phyloP scores from a whole-genome alignment of 2,113 vertebrate genomes.

The Elgaria multicarinata region DNA sequence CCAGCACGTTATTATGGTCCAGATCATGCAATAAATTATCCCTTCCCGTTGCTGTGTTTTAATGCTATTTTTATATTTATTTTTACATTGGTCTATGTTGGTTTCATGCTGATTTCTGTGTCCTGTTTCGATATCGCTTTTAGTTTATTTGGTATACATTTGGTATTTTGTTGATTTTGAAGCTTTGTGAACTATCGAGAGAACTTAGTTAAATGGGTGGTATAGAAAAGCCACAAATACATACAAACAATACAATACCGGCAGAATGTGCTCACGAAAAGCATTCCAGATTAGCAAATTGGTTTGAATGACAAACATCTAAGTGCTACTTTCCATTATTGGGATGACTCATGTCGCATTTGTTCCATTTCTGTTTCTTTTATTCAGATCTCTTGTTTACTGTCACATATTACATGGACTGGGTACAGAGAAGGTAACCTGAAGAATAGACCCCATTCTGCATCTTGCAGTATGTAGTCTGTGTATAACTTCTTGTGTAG shows the following conservation, averaged over 20 bases:
- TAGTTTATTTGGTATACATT: not conserved
- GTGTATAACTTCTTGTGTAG: not conserved
- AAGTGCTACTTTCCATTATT: not conserved
- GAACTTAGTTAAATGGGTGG: not conserved
- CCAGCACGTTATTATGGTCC: not conserved
- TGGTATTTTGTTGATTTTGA: not conserved
- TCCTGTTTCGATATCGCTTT: not conserved
- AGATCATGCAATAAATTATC: not conserved
- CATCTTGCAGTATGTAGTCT: not conserved
- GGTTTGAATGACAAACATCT: not conserved
- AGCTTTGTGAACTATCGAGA: not conserved
- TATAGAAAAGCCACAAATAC: not conserved
- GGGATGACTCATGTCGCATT: not conserved
- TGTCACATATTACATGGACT: not conserved
- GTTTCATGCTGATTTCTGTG: not conserved
- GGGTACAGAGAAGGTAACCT: slow-evolving; percentile 23
- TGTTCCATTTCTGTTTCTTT: not conserved
- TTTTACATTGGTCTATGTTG: not conserved
- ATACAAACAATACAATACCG: not conserved
- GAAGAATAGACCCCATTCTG: not conserved
- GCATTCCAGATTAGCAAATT: not conserved
- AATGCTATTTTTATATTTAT: not conserved
- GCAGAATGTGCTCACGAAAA: not conserved
- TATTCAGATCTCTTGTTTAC: not conserved
- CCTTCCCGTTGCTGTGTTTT: not conserved